Conservation (phyloP, 2,888 invertebrate species). For the Zhuqinia jingwanae region DNA sequence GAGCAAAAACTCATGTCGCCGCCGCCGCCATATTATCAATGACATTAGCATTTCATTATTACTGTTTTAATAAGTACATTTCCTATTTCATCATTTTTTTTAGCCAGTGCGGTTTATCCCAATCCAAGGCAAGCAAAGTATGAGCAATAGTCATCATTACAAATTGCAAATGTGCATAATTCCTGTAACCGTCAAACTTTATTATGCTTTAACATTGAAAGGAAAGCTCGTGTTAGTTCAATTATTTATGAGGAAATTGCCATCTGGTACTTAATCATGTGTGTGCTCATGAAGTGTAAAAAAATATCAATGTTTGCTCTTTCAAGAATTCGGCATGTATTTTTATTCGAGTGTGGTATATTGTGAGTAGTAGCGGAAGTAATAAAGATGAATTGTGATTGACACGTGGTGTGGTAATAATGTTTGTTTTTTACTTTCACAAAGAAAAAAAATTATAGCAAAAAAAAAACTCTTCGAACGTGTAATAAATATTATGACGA, state of each 20-base stretch:
- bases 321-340: neutral
- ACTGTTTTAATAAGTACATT: too few relatives aligned
- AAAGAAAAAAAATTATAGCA: neutral
- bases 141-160: too few relatives aligned
- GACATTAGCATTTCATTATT: conserved; percentile 23
- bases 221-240: too few relatives aligned
- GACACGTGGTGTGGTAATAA: neutral
- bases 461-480: neutral
- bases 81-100: too few relatives aligned
- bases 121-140: too few relatives aligned
- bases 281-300: neutral
- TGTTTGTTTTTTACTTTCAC: neutral
- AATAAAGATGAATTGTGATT: conserved; percentile 33
- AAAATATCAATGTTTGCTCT: neutral
- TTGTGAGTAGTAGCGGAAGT: conserved; percentile 9
- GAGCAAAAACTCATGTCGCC: neutral
- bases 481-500: neutral
- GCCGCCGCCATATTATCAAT: conserved; percentile 12
- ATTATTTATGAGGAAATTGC: too few relatives aligned
- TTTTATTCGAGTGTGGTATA: neutral
- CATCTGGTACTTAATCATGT: neutral
- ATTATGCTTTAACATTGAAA: too few relatives aligned
- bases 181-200: too few relatives aligned
- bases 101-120: too few relatives aligned
- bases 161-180: too few relatives aligned